Conservation (phyloP, 2,113 vertebrate species). For the Pyrgilauda ruficollis region DNA sequence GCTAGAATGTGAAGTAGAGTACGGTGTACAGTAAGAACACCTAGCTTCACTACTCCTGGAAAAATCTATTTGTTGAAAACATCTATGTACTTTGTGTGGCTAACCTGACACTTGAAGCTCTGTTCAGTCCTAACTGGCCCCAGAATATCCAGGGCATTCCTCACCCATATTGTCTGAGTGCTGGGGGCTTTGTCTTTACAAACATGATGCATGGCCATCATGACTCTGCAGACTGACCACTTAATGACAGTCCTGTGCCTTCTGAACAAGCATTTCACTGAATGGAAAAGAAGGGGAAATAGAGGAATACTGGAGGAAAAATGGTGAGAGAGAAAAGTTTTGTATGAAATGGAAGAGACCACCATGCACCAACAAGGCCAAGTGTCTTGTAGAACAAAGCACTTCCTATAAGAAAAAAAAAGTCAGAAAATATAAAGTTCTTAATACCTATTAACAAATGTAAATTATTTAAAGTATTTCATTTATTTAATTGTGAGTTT, state of each 20-base stretch:
- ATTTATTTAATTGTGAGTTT: background rate
- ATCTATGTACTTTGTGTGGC: background rate
- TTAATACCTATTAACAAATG: background rate
- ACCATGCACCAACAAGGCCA: background rate
- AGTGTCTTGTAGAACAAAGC: background rate
- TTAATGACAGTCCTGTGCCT: background rate
- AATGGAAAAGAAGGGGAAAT: background rate
- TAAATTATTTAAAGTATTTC: background rate
- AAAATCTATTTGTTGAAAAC: background rate
- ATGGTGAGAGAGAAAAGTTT: background rate
- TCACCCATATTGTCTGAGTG: accelerated
- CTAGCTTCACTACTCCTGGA: background rate
- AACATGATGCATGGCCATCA: no score
- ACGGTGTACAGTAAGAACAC: background rate
- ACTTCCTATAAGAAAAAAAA: background rate
- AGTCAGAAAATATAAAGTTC: background rate
- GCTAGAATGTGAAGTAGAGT: background rate
- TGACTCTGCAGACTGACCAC: background rate
- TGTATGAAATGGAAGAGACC: background rate
- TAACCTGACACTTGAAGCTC: background rate
- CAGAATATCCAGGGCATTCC: background rate
- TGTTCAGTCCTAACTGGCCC: background rate
- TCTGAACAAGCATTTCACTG: background rate
- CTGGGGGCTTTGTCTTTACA: background rate
- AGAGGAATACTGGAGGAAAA: background rate